Conservation (phyloP, 1,140 invertebrate species). For the Ceratina calcarata region DNA sequence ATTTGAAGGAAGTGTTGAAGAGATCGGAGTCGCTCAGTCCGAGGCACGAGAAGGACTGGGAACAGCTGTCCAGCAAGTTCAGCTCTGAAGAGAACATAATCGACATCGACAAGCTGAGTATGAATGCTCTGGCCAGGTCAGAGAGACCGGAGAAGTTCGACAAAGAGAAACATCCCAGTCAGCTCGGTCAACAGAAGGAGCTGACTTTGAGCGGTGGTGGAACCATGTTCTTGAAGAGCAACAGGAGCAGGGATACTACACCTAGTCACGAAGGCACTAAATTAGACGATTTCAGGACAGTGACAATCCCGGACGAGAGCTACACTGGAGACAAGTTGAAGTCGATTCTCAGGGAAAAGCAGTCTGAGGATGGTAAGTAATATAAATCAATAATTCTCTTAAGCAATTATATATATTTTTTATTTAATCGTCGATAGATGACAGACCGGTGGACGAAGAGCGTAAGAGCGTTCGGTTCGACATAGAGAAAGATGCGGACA, state of each 20-base stretch:
- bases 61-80: slow-evolving; percentile 73
- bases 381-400: not conserved
- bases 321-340: slow-evolving; percentile 81
- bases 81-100: slow-evolving; percentile 76
- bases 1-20: slow-evolving; percentile 72
- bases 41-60: slow-evolving; percentile 76
- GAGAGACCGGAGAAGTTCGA: slow-evolving; percentile 68
- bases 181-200: slow-evolving; percentile 73
- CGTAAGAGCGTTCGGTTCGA: slow-evolving; percentile 87
- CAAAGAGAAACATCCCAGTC: slow-evolving; percentile 72
- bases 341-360: slow-evolving; percentile 86
- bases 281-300: slow-evolving; percentile 68
- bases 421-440: slow-evolving; percentile 62
- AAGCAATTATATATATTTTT: not conserved
- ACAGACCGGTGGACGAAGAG: slow-evolving; percentile 83
- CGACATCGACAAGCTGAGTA: slow-evolving; percentile 83
- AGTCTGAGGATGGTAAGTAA: slow-evolving; percentile 79
- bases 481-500: slow-evolving; percentile 77
- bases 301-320: slow-evolving; percentile 57
- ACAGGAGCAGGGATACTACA: slow-evolving; percentile 80
- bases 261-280: slow-evolving; percentile 70
- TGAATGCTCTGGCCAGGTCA: slow-evolving; percentile 64
- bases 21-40: slow-evolving; percentile 77
- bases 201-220: slow-evolving; percentile 82
- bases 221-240: slow-evolving; percentile 86